A percentile compares a stretch with the other conserved stretches of the same genome.
phyloP scores from a whole-genome alignment of 2,888 invertebrate genomes.

The Yponomeuta evonymella region DNA sequence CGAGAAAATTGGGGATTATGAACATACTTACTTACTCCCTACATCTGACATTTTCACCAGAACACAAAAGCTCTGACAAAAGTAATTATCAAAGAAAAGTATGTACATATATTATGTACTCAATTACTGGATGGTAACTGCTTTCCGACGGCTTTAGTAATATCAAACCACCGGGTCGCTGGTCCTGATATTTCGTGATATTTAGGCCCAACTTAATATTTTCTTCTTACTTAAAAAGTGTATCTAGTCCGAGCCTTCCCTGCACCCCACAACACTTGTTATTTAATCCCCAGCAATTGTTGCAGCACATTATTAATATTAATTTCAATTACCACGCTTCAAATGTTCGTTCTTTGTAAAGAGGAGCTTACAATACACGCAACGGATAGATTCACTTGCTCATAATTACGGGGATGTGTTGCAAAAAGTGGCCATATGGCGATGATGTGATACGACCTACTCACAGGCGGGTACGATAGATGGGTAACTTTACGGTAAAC shows the following conservation, averaged over 20 bases:
- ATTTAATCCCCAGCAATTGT: not conserved
- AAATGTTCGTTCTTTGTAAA: slow-evolving; percentile 39
- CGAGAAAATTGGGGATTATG: no score
- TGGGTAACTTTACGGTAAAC: not conserved
- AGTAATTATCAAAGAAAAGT: no score
- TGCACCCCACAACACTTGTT: not conserved
- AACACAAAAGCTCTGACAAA: no score
- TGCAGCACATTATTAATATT: slow-evolving; percentile 11
- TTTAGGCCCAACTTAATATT: no score
- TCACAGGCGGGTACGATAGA: slow-evolving; percentile 15
- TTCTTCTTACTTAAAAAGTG: not conserved
- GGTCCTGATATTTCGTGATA: no score
- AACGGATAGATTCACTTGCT: not conserved
- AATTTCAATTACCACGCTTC: slow-evolving; percentile 52
- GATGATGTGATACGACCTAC: not conserved
- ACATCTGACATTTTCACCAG: no score
- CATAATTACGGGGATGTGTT: slow-evolving; percentile 16
- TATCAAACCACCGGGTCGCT: no score
- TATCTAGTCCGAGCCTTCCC: not conserved
- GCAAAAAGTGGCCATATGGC: slow-evolving; percentile 56
- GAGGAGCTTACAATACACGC: slow-evolving; percentile 34
- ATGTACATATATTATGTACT: no score
- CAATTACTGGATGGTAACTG: no score
- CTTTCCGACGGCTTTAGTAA: no score
- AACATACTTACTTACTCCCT: no score